phyloP scores from a whole-genome alignment of 1,140 invertebrate genomes.

The Scaptomyza montana region DNA sequence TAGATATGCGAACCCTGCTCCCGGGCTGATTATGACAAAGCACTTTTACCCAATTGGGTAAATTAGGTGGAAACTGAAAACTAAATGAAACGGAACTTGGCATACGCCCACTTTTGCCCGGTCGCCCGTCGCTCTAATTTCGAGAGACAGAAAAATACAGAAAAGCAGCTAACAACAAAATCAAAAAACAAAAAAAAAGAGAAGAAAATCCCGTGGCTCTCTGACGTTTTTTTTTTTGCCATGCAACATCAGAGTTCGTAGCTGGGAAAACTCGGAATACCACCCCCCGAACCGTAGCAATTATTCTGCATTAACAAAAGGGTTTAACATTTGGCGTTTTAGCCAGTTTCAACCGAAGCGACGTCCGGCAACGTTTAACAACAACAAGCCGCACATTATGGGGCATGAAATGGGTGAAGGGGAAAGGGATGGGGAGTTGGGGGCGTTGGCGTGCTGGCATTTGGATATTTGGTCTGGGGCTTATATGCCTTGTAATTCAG shows the following conservation, averaged over 20 bases:
- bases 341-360: constrained; percentile 55
- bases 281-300: constrained; percentile 70
- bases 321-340: constrained; percentile 82
- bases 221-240: constrained; percentile 30
- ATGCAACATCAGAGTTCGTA: constrained; percentile 33
- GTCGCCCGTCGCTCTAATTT: constrained; percentile 70
- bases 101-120: constrained; percentile 67
- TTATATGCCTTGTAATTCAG: constrained; percentile 79
- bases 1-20: constrained; percentile 81
- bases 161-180: constrained; percentile 41
- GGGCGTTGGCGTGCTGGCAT: constrained; percentile 6
- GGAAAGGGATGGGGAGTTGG: background rate
- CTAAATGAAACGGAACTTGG: constrained; percentile 79
- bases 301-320: constrained; percentile 82
- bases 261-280: constrained; percentile 13
- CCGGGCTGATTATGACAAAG: constrained; percentile 81
- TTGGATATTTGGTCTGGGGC: constrained; percentile 60
- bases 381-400: constrained; percentile 70
- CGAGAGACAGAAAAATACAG: constrained; percentile 34
- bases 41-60: constrained; percentile 81
- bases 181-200: constrained; percentile 16
- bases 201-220: constrained; percentile 39
- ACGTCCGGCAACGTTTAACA: constrained; percentile 57
- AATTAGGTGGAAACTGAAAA: constrained; percentile 82
- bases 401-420: background rate